Conservation (phyloP, 2,888 invertebrate genomes). For the Proisotoma minuta region DNA sequence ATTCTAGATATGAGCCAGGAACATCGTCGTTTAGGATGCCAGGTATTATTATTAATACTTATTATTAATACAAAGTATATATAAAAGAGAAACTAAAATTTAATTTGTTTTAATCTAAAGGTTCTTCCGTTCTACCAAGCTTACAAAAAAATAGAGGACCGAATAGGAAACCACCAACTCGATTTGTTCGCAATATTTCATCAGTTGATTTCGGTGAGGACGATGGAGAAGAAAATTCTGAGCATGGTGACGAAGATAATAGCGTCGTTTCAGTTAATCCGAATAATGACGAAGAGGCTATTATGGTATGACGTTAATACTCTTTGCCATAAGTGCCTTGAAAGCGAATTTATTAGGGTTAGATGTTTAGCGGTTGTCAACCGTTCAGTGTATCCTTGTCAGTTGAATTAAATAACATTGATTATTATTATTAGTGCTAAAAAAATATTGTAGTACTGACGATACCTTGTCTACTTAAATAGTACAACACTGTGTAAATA, state of each 20-base stretch:
- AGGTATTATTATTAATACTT: conserved; percentile 16
- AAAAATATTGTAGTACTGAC: no score
- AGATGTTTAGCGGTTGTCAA: not conserved
- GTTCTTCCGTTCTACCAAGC: conserved; percentile 26
- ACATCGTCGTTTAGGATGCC: conserved; percentile 22
- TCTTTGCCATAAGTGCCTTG: not conserved
- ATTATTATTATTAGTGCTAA: no score
- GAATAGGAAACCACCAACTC: conserved; percentile 42
- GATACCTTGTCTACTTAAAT: no score
- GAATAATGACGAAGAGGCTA: conserved; percentile 41
- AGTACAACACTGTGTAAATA: no score
- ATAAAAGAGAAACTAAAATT: not conserved
- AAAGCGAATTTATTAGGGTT: not conserved
- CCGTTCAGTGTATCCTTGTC: no score
- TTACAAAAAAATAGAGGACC: conserved; percentile 45
- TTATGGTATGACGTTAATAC: conserved; percentile 35
- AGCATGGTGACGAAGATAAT: conserved; percentile 37
- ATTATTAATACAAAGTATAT: not conserved
- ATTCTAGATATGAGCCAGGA: conserved; percentile 37
- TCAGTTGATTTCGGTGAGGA: conserved; percentile 46
- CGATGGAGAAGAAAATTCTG: conserved; percentile 24
- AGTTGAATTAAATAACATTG: no score
- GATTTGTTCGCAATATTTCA: conserved; percentile 44
- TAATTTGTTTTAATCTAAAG: not conserved
- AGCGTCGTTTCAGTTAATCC: conserved; percentile 43